These are phyloP conservation scores for Rhegmatorhina hoffmannsi DNA, from an alignment of 2,113 vertebrate species.

Conservation along the genomic window DNA sequence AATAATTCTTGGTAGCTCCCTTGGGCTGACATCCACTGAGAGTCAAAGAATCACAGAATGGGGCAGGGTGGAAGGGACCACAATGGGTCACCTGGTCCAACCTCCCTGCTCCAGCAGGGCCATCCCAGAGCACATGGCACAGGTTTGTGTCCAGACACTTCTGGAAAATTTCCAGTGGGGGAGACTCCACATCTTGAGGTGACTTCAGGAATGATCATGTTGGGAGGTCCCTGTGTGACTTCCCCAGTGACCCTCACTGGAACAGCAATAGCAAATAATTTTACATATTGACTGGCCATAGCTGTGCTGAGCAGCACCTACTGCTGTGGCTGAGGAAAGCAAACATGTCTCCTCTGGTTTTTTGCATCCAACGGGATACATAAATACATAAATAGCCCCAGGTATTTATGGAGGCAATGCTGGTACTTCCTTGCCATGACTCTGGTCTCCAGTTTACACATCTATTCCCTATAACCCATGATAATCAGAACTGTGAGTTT, in stretches of 20 bases:
- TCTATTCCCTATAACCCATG: neutral
- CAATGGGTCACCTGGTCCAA: neutral
- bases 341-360: neutral
- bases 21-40: neutral
- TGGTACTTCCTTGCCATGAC: neutral
- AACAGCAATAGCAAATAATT: neutral
- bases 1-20: neutral
- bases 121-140: accelerated
- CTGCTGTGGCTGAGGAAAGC: neutral
- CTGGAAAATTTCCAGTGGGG: neutral
- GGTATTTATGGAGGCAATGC: neutral
- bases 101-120: neutral
- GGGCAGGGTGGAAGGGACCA: neutral
- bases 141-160: neutral
- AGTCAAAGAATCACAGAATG: neutral
- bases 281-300: accelerated
- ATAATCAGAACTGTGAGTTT: neutral
- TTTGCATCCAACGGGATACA: neutral
- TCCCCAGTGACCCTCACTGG: neutral
- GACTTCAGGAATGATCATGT: neutral
- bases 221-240: neutral
- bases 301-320: neutral
- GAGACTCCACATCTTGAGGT: neutral
- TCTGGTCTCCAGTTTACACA: neutral
- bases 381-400: neutral